Evolutionary conservation across 2,888 invertebrate species (phyloP).

Genomic region (Pristionchus entomophagus): DNA sequence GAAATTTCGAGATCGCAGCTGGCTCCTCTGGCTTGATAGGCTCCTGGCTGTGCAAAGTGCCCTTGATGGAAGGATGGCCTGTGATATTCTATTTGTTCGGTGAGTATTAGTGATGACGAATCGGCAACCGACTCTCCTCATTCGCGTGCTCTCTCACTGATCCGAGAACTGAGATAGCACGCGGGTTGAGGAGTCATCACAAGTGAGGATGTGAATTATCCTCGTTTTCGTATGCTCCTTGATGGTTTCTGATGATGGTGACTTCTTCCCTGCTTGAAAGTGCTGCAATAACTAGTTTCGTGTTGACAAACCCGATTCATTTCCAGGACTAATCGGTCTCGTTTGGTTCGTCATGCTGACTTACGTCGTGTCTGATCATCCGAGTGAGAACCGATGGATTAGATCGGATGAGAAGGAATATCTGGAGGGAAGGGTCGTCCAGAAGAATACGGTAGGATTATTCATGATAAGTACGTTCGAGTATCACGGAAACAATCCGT

Average conservation of each 20-base stretch:
- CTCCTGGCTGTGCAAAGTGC: conserved; percentile 7
- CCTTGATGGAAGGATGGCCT: conserved; percentile 18
- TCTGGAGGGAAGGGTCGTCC: neutral
- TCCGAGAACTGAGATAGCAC: too few relatives aligned
- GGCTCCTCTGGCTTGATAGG: conserved; percentile 27
- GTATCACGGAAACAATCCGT: too few relatives aligned
- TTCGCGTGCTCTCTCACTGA: too few relatives aligned
- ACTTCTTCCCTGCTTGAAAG: too few relatives aligned
- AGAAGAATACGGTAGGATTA: neutral
- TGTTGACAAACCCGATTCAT: too few relatives aligned
- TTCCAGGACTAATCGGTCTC: neutral
- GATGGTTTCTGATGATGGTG: too few relatives aligned
- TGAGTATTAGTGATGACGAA: neutral
- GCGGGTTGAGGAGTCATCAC: too few relatives aligned
- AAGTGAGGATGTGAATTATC: neutral
- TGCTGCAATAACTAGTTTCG: too few relatives aligned
- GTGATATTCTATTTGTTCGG: conserved; percentile 44
- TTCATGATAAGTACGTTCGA: too few relatives aligned
- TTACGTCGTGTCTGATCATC: neutral
- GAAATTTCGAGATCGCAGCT: conserved; percentile 8
- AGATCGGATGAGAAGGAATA: neutral
- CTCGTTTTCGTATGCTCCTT: neutral
- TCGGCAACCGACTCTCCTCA: too few relatives aligned
- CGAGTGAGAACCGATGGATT: conserved; percentile 21
- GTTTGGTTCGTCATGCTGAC: neutral